Conservation (phyloP, 2,113 vertebrate species). For the Machaerirhynchus nigripectus region DNA sequence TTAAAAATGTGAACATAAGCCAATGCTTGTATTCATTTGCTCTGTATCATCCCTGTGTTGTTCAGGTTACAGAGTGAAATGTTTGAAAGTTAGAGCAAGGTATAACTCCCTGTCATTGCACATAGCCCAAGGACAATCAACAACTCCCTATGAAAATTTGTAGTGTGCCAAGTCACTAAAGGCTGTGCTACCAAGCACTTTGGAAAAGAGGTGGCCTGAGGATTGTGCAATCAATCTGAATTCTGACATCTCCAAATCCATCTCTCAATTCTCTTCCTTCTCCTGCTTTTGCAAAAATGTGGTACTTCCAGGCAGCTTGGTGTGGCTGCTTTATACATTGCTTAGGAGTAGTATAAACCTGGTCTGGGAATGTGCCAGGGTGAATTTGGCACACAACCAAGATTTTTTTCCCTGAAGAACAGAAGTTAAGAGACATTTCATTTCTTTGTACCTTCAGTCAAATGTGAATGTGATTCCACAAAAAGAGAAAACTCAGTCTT, state of each 20-base stretch:
- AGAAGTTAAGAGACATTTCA: not conserved
- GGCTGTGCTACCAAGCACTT: not conserved
- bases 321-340: not conserved
- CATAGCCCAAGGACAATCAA: not conserved
- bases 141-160: not conserved
- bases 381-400: not conserved
- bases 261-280: not conserved
- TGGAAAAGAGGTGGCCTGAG: not conserved
- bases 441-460: not conserved
- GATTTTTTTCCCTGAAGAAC: not conserved
- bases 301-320: not conserved
- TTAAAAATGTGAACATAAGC: not conserved
- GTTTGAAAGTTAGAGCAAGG: not conserved
- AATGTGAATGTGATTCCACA: not conserved
- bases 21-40: not conserved
- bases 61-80: not conserved
- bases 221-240: not conserved
- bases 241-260: not conserved
- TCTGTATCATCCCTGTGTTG: rapidly evolving
- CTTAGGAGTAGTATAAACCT: not conserved
- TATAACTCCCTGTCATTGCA: not conserved
- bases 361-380: not conserved
- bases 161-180: not conserved
- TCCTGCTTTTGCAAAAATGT: not conserved
- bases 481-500: not conserved